Conservation (phyloP, 2,888 invertebrate species). For the Drosophila cognata region DNA sequence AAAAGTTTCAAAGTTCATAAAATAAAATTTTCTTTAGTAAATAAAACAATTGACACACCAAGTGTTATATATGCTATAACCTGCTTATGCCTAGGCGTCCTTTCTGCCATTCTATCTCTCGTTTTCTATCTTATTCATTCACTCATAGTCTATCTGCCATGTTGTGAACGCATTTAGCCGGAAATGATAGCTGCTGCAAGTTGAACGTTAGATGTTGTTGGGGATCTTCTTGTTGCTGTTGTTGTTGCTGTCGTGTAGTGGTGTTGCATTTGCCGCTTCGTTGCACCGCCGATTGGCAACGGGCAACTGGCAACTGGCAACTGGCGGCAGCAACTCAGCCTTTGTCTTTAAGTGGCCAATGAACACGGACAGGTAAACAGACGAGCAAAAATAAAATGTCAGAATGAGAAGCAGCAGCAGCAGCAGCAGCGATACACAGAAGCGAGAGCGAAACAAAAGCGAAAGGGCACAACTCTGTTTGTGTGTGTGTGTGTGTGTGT, state of each 20-base stretch:
- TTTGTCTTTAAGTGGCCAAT: conserved; percentile 75
- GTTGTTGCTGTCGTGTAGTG: conserved; percentile 60
- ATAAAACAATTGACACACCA: neutral
- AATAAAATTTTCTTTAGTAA: neutral
- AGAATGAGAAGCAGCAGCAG: conserved; percentile 1
- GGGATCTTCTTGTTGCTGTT: conserved; percentile 25
- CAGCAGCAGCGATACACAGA: neutral
- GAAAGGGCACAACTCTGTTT: conserved; percentile 10
- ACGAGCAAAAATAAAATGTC: conserved; percentile 6
- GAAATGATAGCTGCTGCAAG: conserved; percentile 76
- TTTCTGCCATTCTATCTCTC: neutral
- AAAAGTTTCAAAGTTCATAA: neutral
- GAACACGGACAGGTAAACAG: conserved; percentile 57
- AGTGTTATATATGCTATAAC: neutral
- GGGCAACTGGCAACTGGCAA: conserved; percentile 41
- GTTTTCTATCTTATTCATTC: neutral
- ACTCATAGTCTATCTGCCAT: conserved; percentile 36
- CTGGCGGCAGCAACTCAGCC: conserved; percentile 42
- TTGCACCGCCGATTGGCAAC: conserved; percentile 71
- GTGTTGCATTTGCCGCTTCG: conserved; percentile 79
- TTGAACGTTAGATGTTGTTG: conserved; percentile 28
- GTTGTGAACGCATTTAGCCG: conserved; percentile 76
- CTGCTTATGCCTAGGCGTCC: conserved; percentile 17
- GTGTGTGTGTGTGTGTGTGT: conserved; percentile 2
- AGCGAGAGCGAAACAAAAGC: neutral